A percentile compares a stretch with the other conserved stretches of the same genome.
Evolutionary conservation across 1,140 invertebrate genomes (phyloP).

Genomic region (Neodiprion fabricii): DNA sequence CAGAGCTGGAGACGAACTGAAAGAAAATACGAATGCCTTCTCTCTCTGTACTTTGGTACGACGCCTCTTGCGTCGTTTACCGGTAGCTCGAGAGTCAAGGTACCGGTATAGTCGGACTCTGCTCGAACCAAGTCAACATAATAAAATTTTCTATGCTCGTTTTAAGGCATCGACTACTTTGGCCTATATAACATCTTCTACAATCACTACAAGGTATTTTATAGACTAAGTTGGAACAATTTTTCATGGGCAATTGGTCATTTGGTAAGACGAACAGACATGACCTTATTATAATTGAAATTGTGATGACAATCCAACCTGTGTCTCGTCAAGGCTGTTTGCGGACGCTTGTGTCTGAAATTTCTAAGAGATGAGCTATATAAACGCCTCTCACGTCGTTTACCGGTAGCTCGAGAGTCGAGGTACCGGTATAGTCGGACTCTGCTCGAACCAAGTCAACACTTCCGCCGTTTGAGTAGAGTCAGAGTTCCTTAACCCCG

Average conservation of each 20-base stretch:
- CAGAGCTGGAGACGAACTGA: background rate
- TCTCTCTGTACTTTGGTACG: background rate
- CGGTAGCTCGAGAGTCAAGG: background rate
- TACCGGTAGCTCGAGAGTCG: background rate
- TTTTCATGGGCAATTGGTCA: no score
- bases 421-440: slow-evolving; percentile 5
- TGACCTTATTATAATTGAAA: no score
- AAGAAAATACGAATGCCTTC: background rate
- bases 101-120: slow-evolving; percentile 9
- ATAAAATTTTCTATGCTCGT: no score
- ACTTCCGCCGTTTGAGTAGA: background rate
- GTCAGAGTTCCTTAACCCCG: slow-evolving; percentile 1
- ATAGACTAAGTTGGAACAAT: no score
- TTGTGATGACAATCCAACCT: no score
- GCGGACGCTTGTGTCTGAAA: no score
- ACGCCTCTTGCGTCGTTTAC: background rate
- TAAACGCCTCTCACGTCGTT: slow-evolving; percentile 2
- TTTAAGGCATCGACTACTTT: no score
- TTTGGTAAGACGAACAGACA: no score
- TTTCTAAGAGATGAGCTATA: no score
- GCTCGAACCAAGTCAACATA: background rate
- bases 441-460: background rate
- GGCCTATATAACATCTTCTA: no score
- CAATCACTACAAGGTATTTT: no score
- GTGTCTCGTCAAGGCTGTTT: no score